Evolutionary conservation across 2,888 invertebrate genomes (phyloP).

Genomic region (Metellina segmentata): DNA sequence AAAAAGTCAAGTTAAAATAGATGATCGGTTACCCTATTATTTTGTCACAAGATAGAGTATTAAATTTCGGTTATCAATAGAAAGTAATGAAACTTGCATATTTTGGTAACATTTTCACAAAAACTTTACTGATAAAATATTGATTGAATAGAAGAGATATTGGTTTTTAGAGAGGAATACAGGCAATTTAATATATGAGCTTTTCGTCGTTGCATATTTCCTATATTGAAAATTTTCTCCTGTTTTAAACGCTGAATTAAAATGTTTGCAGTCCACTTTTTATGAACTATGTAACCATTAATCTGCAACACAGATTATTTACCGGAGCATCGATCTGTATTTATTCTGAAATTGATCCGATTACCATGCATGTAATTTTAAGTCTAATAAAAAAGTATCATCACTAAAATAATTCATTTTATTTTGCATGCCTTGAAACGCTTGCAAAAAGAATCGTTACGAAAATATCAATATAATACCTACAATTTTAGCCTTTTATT

Average conservation of each 20-base stretch:
- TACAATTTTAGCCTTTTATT: no score
- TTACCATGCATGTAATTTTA: neutral
- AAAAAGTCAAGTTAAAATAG: neutral
- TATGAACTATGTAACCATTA: neutral
- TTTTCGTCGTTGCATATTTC: neutral
- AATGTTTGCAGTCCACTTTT: neutral
- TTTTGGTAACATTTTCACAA: neutral
- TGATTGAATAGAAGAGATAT: slow-evolving; percentile 18
- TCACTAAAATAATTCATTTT: no score
- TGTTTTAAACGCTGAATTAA: neutral
- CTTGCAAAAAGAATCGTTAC: no score
- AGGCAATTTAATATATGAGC: neutral
- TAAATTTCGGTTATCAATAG: neutral
- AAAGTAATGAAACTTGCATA: neutral
- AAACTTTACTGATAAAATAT: slow-evolving; percentile 4
- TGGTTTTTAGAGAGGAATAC: slow-evolving; percentile 7
- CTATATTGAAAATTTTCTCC: neutral
- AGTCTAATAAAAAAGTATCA: neutral
- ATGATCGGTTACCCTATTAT: neutral
- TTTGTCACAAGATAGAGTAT: neutral
- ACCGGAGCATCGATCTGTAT: neutral
- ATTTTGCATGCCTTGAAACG: no score
- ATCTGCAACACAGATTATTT: neutral
- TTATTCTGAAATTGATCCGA: neutral
- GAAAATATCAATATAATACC: no score